phyloP scores from a whole-genome alignment of 2,888 invertebrate species.

The Drosophila maculinotata region DNA sequence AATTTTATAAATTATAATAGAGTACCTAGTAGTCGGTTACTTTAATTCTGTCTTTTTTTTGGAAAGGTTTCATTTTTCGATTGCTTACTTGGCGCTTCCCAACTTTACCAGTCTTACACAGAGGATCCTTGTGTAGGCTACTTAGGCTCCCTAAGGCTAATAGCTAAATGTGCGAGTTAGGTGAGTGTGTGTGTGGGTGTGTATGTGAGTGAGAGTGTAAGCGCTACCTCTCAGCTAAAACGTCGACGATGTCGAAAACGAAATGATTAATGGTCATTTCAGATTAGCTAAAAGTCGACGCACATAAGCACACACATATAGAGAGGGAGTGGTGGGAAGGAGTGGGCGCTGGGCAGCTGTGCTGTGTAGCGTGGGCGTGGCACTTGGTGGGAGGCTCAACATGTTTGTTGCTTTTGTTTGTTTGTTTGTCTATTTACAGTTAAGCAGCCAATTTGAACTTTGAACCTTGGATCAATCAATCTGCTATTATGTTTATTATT shows the following conservation, averaged over 20 bases:
- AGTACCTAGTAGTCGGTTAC: constrained; percentile 3
- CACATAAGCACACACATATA: constrained; percentile 8
- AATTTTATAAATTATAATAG: no score
- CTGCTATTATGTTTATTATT: constrained; percentile 76
- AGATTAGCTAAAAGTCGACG: constrained; percentile 76
- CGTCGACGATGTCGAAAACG: constrained; percentile 60
- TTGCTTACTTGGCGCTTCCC: constrained; percentile 2
- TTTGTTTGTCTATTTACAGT: constrained; percentile 76
- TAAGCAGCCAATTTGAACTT: constrained; percentile 81
- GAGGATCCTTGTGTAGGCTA: constrained; percentile 1
- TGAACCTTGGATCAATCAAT: constrained; percentile 78
- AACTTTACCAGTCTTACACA: not conserved
- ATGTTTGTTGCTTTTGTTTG: constrained; percentile 63
- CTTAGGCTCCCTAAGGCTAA: constrained; percentile 13
- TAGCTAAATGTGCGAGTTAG: constrained; percentile 1
- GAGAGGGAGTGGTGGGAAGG: not conserved
- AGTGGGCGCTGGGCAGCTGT: not conserved
- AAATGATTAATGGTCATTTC: constrained; percentile 81
- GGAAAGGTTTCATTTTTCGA: constrained; percentile 9
- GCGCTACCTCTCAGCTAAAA: constrained; percentile 22
- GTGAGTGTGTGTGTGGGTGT: constrained; percentile 9
- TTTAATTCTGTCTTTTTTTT: not conserved
- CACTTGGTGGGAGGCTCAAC: constrained; percentile 18
- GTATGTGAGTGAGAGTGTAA: constrained; percentile 4
- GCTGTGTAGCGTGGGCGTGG: constrained; percentile 27